These are phyloP conservation scores for Diacarnus erythraeanus DNA, from an alignment of 37 sponge, comb jelly and placozoan species.

Conservation along the genomic window DNA sequence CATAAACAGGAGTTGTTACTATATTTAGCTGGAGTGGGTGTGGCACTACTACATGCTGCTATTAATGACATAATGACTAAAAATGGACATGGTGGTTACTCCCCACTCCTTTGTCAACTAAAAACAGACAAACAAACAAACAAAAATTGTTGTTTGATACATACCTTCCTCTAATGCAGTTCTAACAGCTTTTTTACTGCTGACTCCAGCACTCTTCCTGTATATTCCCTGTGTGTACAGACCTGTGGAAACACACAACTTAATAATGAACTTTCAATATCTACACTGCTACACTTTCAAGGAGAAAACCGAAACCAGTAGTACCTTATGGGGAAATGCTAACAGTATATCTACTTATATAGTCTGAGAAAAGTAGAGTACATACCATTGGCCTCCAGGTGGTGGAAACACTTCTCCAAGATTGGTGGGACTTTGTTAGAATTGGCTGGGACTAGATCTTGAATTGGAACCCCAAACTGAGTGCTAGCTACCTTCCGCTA, in stretches of 20 bases:
- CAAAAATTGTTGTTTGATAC: too few species aligned
- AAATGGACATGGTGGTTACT: too few species aligned
- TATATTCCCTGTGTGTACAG: constrained; percentile 84
- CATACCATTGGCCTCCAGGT: constrained; percentile 68
- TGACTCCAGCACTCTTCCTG: constrained; percentile 75
- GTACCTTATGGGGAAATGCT: too few species aligned
- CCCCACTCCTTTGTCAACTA: too few species aligned
- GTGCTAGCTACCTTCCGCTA: constrained; percentile 1
- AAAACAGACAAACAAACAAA: too few species aligned
- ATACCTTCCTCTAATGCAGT: constrained; percentile 72
- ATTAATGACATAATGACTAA: neutral
- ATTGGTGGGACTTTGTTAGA: constrained; percentile 45
- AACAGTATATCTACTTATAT: too few species aligned
- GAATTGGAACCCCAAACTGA: constrained; percentile 70
- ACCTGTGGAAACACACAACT: constrained; percentile 38
- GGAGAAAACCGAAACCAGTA: too few species aligned
- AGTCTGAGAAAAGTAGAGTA: too few species aligned
- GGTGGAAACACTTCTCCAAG: constrained; percentile 60
- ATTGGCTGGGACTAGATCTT: constrained; percentile 51
- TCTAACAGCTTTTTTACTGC: constrained; percentile 69
- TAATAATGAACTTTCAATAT: neutral
- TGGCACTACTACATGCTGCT: too few species aligned
- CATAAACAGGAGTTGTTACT: too few species aligned
- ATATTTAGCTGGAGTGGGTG: too few species aligned
- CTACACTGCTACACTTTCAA: too few species aligned